A percentile compares a stretch with the other conserved stretches of the same genome.
These are phyloP conservation scores for Yponomeuta plumbellus DNA, from an alignment of 2,888 invertebrate species.

Conservation along the genomic window DNA sequence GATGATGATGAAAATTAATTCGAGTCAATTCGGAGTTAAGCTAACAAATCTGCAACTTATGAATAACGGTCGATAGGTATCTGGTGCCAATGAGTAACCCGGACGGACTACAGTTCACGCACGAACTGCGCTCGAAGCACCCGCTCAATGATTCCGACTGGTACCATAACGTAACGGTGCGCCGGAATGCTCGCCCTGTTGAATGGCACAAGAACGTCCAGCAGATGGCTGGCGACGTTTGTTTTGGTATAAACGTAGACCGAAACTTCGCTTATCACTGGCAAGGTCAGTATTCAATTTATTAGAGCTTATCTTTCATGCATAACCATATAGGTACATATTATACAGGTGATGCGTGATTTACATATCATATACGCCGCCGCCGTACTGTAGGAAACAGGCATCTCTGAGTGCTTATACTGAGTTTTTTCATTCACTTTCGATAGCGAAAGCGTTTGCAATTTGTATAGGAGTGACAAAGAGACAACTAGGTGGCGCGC, in stretches of 20 bases:
- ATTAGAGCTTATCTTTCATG: constrained; percentile 6
- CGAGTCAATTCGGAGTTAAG: no score
- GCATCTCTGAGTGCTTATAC: no score
- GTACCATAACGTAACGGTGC: constrained; percentile 45
- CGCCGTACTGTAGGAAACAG: no score
- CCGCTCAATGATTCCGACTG: constrained; percentile 41
- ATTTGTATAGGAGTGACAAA: no score
- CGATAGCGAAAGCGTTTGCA: no score
- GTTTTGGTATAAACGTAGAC: constrained; percentile 64
- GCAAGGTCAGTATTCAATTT: constrained; percentile 47
- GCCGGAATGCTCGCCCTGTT: constrained; percentile 38
- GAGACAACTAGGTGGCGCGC: no score
- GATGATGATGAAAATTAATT: no score
- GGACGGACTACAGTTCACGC: constrained; percentile 56
- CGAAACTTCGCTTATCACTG: constrained; percentile 69
- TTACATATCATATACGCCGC: no score
- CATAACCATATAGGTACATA: not conserved
- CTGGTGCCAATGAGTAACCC: constrained; percentile 63
- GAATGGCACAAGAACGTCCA: constrained; percentile 63
- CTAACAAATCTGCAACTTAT: no score
- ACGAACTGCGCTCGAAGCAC: constrained; percentile 33
- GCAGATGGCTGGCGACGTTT: constrained; percentile 35
- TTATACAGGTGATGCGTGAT: not conserved
- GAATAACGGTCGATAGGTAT: constrained; percentile 39
- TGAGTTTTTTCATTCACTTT: no score